Evolutionary conservation across 2,113 vertebrate species (phyloP).

Genomic region (Labeo catla): DNA sequence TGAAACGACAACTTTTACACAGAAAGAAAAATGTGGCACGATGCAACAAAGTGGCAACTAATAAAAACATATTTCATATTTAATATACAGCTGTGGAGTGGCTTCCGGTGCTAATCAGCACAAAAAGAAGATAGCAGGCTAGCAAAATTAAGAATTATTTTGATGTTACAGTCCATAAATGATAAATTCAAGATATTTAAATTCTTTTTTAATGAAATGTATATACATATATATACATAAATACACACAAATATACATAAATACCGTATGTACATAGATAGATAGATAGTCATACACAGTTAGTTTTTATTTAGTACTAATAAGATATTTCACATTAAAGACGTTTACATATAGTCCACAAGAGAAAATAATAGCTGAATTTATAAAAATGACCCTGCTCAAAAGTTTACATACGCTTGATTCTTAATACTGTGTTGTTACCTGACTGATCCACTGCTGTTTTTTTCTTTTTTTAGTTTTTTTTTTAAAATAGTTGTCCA

Average conservation of each 20-base stretch:
- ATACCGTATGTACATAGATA: too few relatives aligned
- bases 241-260: not conserved
- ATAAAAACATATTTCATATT: not conserved
- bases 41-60: not conserved
- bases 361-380: too few relatives aligned
- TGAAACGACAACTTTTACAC: not conserved
- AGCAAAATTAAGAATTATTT: not conserved
- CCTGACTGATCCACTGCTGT: too few relatives aligned
- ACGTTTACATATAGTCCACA: too few relatives aligned
- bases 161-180: not conserved
- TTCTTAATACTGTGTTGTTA: too few relatives aligned
- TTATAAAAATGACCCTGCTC: too few relatives aligned
- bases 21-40: not conserved
- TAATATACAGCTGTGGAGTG: constrained; percentile 8
- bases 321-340: too few relatives aligned
- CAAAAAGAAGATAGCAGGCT: not conserved
- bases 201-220: not conserved
- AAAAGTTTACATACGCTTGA: too few relatives aligned
- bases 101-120: not conserved
- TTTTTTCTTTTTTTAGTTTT: too few relatives aligned
- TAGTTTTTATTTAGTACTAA: too few relatives aligned
- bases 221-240: not conserved
- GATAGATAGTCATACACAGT: too few relatives aligned
- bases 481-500: too few relatives aligned
- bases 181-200: not conserved